phyloP scores from a whole-genome alignment of 2,113 vertebrate genomes.

The Xenopus borealis region DNA sequence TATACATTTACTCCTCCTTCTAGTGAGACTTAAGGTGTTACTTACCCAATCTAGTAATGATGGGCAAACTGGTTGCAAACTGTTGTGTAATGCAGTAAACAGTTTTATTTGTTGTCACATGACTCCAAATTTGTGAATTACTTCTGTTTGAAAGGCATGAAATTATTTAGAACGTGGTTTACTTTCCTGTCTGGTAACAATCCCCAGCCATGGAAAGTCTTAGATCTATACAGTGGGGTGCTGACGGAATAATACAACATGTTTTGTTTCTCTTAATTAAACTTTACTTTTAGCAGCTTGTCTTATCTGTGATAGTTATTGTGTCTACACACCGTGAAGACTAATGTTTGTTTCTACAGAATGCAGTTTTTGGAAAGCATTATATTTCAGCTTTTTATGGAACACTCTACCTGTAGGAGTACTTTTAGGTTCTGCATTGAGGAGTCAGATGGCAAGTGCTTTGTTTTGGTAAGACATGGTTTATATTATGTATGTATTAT shows the following conservation, averaged over 20 bases:
- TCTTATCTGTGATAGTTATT: conserved; percentile 44
- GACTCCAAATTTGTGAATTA: background rate
- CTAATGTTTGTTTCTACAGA: conserved; percentile 64
- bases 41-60: too few species aligned
- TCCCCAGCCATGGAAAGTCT: background rate
- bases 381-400: conserved; percentile 74
- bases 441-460: conserved; percentile 73
- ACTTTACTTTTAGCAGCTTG: conserved; percentile 21
- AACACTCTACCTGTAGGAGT: conserved; percentile 77
- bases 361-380: conserved; percentile 75
- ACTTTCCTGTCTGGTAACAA: background rate
- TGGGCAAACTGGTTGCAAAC: too few species aligned
- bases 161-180: background rate
- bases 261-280: background rate
- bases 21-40: too few species aligned
- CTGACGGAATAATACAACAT: background rate
- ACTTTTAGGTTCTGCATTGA: conserved; percentile 86
- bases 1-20: too few species aligned
- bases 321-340: conserved; percentile 29
- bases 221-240: conserved; percentile 21
- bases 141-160: background rate
- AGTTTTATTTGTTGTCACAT: too few species aligned
- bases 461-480: conserved; percentile 79
- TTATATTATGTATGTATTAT: too few species aligned
- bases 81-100: too few species aligned